Percentiles rank a stretch among this genome's conserved stretches.
phyloP scores from a whole-genome alignment of 2,888 invertebrate genomes.

The Drosophila anomelani region DNA sequence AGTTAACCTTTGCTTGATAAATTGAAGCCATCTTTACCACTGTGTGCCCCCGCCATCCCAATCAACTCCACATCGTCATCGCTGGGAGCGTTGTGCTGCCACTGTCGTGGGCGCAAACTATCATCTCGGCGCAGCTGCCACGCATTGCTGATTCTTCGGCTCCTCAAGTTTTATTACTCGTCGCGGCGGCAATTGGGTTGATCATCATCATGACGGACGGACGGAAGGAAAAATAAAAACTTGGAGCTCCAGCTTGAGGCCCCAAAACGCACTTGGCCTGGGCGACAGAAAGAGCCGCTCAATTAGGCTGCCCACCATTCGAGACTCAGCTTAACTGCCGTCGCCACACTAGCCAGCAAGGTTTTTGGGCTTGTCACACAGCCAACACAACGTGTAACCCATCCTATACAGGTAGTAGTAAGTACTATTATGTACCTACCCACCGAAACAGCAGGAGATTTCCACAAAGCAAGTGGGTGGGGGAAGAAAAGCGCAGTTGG shows the following conservation, averaged over 20 bases:
- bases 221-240: slow-evolving; percentile 38
- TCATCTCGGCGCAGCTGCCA: slow-evolving; percentile 63
- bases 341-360: slow-evolving; percentile 34
- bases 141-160: slow-evolving; percentile 71
- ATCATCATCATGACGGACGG: slow-evolving; percentile 52
- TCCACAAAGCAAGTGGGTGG: slow-evolving; percentile 20
- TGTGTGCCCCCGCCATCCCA: slow-evolving; percentile 28
- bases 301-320: slow-evolving; percentile 76
- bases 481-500: slow-evolving; percentile 1
- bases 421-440: slow-evolving; percentile 31
- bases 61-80: slow-evolving; percentile 39
- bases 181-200: slow-evolving; percentile 53
- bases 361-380: slow-evolving; percentile 51
- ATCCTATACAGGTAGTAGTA: slow-evolving; percentile 8
- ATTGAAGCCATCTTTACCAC: slow-evolving; percentile 16
- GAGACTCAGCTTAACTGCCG: slow-evolving; percentile 26
- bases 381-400: slow-evolving; percentile 58
- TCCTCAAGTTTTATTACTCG: slow-evolving; percentile 57
- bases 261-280: slow-evolving; percentile 55
- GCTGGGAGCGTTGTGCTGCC: slow-evolving; percentile 26
- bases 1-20: not conserved
- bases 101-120: slow-evolving; percentile 68
- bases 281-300: slow-evolving; percentile 61
- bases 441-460: slow-evolving; percentile 41
- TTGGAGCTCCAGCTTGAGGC: slow-evolving; percentile 2